Evolutionary conservation across 2,888 invertebrate genomes (phyloP), one percentile per base, ranked within the genome.

Genomic region (Euplagia quadripunctaria): DNA sequence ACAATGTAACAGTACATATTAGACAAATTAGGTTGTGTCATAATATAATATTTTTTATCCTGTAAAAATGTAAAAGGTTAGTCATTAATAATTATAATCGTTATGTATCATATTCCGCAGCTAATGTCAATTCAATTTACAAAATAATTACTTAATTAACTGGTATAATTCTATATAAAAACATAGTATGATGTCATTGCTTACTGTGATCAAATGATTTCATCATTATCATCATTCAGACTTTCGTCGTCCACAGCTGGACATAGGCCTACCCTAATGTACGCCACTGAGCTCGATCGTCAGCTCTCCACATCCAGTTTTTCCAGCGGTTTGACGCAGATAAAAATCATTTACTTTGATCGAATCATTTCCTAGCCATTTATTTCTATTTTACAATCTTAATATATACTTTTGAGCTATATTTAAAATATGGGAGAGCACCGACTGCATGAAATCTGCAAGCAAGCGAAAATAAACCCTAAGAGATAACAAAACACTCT

Each of bases 21-120:
- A 6, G 14, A 43, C 11, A 49, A 63, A 68, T 42, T 55, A 43
- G 8, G 14, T 55, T 20, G 11, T 51, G 9, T 8, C 43, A 58
- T 17, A 66, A 58, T 65, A 71, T 65, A 52, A 64, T 42, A 69
- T 20, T 69, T 49, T 41, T 7, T 55, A 71, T 71, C 16, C 11
- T 55, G 43, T 71, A 31, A 46, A 42, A 58, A 14, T 55, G 41
- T 42, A 42, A 42, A 68, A 11, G 12, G 7, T 55, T 55, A 55
- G n/a, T 55, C 41, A 55, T 68, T 3, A 14, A 5, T 43, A 68
- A 68, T 58, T 55, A 43, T 68, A 68, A 68, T 20, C 14, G n/a
- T 8, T 58, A 20, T 58, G 20, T 58, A 58, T 49, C 42, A 63
- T 63, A 42, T 58, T 43, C 46, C 46, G 20, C 58, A 58, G 55